A percentile compares a stretch with the other conserved stretches of the same genome.
phyloP scores from a whole-genome alignment of 2,113 vertebrate species.

The Tyto alba region DNA sequence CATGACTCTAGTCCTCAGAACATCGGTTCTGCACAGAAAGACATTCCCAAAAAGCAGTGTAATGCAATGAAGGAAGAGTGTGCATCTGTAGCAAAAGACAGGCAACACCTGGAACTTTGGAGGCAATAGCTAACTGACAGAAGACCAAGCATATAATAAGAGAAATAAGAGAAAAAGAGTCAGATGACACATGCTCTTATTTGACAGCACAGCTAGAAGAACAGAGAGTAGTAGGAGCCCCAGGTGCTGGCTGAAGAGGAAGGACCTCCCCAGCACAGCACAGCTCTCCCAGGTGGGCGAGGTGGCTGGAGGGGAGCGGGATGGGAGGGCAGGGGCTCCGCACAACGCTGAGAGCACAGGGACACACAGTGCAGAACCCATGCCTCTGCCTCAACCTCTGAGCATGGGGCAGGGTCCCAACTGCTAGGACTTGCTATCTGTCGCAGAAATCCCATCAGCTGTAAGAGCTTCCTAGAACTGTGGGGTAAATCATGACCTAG shows the following conservation, averaged over 20 bases:
- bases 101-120: background rate
- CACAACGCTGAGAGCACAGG: background rate
- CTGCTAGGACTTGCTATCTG: background rate
- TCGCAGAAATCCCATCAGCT: background rate
- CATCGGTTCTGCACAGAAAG: background rate
- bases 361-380: fast-evolving
- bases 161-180: background rate
- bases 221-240: background rate
- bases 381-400: background rate
- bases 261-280: background rate
- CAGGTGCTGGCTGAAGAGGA: background rate
- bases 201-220: background rate
- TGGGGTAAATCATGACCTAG: fast-evolving
- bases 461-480: background rate
- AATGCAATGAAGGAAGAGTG: background rate
- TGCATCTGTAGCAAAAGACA: background rate
- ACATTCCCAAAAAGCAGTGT: background rate
- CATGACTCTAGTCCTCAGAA: background rate
- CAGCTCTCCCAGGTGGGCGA: background rate
- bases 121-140: background rate
- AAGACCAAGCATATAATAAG: no score
- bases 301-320: background rate
- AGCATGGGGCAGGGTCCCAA: background rate
- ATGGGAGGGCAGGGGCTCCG: background rate
- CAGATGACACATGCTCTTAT: background rate